Conservation (phyloP, 2,888 invertebrate species). For the Phania funesta region DNA sequence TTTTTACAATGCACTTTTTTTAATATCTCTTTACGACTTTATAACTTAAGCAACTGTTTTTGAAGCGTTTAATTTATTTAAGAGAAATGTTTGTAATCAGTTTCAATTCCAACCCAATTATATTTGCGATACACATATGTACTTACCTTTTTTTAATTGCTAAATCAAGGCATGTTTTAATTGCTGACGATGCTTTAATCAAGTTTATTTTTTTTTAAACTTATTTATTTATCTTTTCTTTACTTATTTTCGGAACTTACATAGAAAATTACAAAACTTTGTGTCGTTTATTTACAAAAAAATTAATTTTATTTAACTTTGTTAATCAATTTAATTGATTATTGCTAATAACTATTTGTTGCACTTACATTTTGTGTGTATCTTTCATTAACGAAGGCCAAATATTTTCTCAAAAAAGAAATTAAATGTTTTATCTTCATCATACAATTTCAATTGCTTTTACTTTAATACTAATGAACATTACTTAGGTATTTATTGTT, state of each 20-base stretch:
- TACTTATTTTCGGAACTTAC: conserved; percentile 21
- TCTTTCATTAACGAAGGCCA: conserved; percentile 17
- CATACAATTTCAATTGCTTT: conserved; percentile 12
- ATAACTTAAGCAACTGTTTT: too few relatives aligned
- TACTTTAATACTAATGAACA: conserved; percentile 63
- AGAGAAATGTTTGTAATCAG: too few relatives aligned
- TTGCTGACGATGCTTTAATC: not conserved
- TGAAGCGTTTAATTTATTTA: too few relatives aligned
- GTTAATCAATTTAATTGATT: conserved; percentile 62
- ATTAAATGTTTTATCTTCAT: not conserved
- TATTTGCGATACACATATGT: too few relatives aligned
- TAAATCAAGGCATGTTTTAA: not conserved
- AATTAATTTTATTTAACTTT: conserved; percentile 15
- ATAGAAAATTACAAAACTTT: conserved; percentile 32
- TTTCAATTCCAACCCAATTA: too few relatives aligned
- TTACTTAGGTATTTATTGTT: conserved; percentile 56
- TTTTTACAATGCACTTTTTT: too few relatives aligned
- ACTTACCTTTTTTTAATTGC: not conserved
- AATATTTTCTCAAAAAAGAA: conserved; percentile 27
- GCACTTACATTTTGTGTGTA: conserved; percentile 46
- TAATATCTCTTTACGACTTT: too few relatives aligned
- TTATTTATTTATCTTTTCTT: conserved; percentile 23
- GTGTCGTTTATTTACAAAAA: conserved; percentile 50
- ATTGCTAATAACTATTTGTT: conserved; percentile 49
- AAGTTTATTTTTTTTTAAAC: conserved; percentile 13